A percentile compares a stretch with the other conserved stretches of the same genome.
phyloP scores from a whole-genome alignment of 92 coral and sea anemone species.

The Zoanthus solanderi region DNA sequence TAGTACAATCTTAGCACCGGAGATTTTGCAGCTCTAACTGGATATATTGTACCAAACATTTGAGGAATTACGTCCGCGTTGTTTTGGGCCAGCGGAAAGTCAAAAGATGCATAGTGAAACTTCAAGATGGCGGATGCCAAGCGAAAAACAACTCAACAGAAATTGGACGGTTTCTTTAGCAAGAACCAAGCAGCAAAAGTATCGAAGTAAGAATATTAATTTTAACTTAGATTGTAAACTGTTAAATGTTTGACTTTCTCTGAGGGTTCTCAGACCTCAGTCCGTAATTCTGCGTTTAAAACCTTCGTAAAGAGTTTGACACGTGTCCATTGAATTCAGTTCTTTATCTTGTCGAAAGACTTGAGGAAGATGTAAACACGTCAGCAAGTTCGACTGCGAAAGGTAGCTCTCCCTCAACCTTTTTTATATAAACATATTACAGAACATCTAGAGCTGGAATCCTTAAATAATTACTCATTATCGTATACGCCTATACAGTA shows the following conservation, averaged over 20 bases:
- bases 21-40: no score
- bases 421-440: background rate
- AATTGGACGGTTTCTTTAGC: slow-evolving; percentile 17
- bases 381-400: slow-evolving; percentile 6
- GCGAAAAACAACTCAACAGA: background rate
- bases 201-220: slow-evolving; percentile 11
- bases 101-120: background rate
- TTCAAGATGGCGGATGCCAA: slow-evolving; percentile 3
- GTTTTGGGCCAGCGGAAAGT: background rate
- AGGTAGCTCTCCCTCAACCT: background rate
- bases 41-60: background rate
- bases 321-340: slow-evolving; percentile 18
- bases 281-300: slow-evolving; percentile 10
- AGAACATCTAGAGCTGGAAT: background rate
- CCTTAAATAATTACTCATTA: no score
- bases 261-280: slow-evolving; percentile 13
- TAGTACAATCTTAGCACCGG: slow-evolving; percentile 13
- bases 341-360: slow-evolving; percentile 5
- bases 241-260: background rate
- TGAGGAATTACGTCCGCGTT: background rate
- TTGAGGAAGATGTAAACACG: slow-evolving; percentile 5
- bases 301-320: slow-evolving; percentile 7
- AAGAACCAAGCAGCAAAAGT: slow-evolving; percentile 13
- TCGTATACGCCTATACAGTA: no score
- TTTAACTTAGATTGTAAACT: slow-evolving; percentile 9